Evolutionary conservation across 92 coral and sea anemone genomes (phyloP).

Genomic region (Palythoa grandis): DNA sequence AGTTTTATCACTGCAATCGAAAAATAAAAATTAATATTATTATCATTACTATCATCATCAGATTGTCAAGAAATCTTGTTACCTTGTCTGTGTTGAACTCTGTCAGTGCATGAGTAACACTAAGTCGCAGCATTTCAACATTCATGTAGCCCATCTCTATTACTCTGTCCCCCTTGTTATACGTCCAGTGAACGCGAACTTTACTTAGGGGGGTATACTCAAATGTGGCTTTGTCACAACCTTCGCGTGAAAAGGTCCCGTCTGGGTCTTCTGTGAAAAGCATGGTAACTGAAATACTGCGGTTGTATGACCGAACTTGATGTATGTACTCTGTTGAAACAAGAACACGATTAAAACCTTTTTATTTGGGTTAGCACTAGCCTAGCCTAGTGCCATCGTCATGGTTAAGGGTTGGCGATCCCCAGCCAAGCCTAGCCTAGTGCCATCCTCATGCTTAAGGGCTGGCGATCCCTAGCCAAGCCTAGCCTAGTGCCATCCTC

Average conservation of each 20-base stretch:
- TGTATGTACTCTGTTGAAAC: slow-evolving; percentile 80
- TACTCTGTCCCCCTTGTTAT: slow-evolving; percentile 88
- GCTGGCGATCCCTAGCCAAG: too few relatives aligned
- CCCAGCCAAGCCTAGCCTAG: too few relatives aligned
- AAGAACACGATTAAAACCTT: background rate
- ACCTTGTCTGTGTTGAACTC: slow-evolving; percentile 48
- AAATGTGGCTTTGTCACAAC: slow-evolving; percentile 71
- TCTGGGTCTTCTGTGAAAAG: slow-evolving; percentile 85
- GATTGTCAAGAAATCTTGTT: background rate
- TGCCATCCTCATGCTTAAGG: too few relatives aligned
- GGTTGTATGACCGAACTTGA: slow-evolving; percentile 90
- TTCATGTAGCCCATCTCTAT: slow-evolving; percentile 99
- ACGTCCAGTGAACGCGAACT: slow-evolving; percentile 95
- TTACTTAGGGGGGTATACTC: slow-evolving; percentile 81
- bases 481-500: too few relatives aligned
- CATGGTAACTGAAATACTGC: slow-evolving; percentile 94
- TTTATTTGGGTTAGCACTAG: background rate
- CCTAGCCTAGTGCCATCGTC: too few relatives aligned
- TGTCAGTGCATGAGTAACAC: slow-evolving; percentile 56
- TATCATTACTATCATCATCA: too few relatives aligned
- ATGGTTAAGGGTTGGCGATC: too few relatives aligned
- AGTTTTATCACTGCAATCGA: too few relatives aligned
- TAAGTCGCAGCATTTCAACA: slow-evolving; percentile 72
- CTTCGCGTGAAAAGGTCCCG: slow-evolving; percentile 64
- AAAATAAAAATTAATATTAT: too few relatives aligned